Percentiles rank a stretch among this genome's conserved stretches.
These are phyloP conservation scores for Sylvilagus floridanus DNA, from an alignment of 2,797 vertebrate genomes.

Conservation along the genomic window DNA sequence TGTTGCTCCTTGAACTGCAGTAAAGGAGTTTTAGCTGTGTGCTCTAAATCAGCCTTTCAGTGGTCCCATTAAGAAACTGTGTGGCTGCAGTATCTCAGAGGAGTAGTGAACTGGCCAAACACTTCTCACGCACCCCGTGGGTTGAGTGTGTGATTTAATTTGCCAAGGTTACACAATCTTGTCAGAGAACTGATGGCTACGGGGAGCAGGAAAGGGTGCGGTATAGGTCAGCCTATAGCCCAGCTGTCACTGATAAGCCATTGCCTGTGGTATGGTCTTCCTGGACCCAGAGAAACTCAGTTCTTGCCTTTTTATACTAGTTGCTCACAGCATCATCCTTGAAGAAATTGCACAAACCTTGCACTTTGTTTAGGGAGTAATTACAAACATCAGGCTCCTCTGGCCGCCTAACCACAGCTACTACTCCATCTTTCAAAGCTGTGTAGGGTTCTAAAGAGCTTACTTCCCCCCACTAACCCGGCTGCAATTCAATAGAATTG, in stretches of 20 bases:
- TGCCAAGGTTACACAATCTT: not conserved
- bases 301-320: not conserved
- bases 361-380: not conserved
- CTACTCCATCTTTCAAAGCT: not conserved
- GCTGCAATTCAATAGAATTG: not conserved
- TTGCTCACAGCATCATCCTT: not conserved
- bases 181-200: not conserved
- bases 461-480: not conserved
- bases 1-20: conserved; percentile 15
- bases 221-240: not conserved
- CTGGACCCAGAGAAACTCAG: not conserved
- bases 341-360: not conserved
- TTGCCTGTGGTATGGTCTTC: not conserved
- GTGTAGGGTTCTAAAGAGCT: not conserved
- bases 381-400: not conserved
- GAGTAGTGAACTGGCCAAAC: not conserved
- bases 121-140: not conserved
- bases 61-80: not conserved
- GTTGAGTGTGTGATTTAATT: not conserved
- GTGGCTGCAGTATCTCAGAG: not conserved
- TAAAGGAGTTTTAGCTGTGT: conserved; percentile 21
- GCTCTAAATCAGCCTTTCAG: conserved; percentile 18
- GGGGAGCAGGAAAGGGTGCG: not conserved
- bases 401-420: not conserved
- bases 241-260: not conserved